Conservation (phyloP, 2,888 invertebrate species). For the Chalcis sispes region DNA sequence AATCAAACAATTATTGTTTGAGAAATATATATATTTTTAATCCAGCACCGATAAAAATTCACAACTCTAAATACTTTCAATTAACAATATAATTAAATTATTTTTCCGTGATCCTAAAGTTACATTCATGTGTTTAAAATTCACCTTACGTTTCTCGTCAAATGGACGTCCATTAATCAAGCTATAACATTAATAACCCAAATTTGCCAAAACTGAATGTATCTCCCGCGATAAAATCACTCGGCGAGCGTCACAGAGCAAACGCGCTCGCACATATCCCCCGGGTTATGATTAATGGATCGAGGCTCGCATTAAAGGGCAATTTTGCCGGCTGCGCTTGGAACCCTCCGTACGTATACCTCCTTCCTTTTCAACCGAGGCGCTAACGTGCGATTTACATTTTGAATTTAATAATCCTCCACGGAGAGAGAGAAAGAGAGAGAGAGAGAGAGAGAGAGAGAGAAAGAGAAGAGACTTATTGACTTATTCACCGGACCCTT, state of each 20-base stretch:
- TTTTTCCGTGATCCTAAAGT: no score
- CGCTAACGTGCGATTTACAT: slow-evolving; percentile 70
- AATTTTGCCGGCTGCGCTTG: slow-evolving; percentile 64
- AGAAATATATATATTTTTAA: no score
- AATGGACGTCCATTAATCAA: slow-evolving; percentile 31
- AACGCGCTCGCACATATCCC: slow-evolving; percentile 54
- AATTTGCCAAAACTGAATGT: slow-evolving; percentile 55
- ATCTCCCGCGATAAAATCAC: slow-evolving; percentile 50
- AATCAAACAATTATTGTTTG: no score
- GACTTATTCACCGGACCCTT: slow-evolving; percentile 60
- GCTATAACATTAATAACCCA: slow-evolving; percentile 52
- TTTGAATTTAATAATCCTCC: slow-evolving; percentile 74
- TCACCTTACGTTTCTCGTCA: no score
- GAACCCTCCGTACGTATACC: slow-evolving; percentile 51
- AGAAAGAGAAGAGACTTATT: no score
- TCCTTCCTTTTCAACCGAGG: slow-evolving; percentile 12
- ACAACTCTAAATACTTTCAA: no score
- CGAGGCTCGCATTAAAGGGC: slow-evolving; percentile 72
- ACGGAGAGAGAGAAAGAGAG: no score
- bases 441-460: no score
- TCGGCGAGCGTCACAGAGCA: neutral
- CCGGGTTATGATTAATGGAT: slow-evolving; percentile 75
- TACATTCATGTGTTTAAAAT: no score
- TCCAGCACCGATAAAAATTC: no score
- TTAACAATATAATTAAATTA: no score